These are phyloP conservation scores for Sebastes fasciatus DNA, from an alignment of 2,113 vertebrate species.

Conservation along the genomic window DNA sequence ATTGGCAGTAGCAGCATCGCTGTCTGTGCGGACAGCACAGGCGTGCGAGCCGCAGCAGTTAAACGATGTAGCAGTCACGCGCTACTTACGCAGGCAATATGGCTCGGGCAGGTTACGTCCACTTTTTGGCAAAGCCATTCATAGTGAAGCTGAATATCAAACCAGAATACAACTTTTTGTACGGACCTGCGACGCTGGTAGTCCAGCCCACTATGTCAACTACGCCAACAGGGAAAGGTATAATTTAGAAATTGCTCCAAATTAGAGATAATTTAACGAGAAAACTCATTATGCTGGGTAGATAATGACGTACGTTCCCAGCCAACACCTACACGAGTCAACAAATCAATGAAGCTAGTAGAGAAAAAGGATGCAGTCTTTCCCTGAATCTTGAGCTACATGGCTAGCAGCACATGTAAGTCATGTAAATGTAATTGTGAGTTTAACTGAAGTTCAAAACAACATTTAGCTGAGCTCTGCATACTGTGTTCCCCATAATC, in stretches of 20 bases:
- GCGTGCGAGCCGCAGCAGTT: no score
- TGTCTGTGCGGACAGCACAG: no score
- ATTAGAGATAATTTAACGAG: no score
- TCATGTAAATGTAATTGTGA: no score
- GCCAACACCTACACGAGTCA: background rate
- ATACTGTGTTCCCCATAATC: conserved; percentile 48
- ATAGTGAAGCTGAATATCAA: background rate
- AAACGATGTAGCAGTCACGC: no score
- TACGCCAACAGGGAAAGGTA: background rate
- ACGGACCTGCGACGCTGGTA: background rate
- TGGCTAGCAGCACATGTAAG: background rate
- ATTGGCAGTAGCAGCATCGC: no score
- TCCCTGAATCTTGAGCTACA: background rate
- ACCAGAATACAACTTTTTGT: background rate
- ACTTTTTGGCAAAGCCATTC: background rate
- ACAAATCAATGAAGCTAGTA: background rate
- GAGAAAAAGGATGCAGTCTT: background rate
- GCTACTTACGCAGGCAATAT: no score
- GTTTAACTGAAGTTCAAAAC: conserved; percentile 33
- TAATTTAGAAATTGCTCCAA: background rate
- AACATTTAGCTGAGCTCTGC: conserved; percentile 49
- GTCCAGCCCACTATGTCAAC: background rate
- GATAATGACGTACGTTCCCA: background rate
- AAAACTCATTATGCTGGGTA: background rate
- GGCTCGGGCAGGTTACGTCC: background rate